phyloP scores from a whole-genome alignment of 1,140 invertebrate genomes.

The Anastatus disparis region DNA sequence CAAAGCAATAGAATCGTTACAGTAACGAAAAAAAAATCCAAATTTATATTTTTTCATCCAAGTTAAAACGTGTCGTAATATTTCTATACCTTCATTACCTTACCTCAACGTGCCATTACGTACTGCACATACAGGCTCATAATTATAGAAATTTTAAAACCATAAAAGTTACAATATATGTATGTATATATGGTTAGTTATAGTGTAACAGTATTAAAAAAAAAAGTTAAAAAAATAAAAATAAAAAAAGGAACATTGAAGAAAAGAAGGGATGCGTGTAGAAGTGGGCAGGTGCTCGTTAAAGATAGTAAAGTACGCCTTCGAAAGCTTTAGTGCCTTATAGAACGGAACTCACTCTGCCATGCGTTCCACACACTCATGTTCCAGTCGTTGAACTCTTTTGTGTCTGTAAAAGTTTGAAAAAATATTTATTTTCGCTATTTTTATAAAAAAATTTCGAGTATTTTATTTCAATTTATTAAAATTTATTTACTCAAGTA shows the following conservation, averaged over 20 bases:
- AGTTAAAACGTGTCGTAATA: neutral
- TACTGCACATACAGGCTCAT: neutral
- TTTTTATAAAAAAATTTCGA: no score
- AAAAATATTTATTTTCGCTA: no score
- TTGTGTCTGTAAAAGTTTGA: no score
- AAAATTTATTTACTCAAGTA: no score
- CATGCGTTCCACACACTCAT: neutral
- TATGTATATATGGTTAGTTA: no score
- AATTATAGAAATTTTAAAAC: constrained; percentile 8
- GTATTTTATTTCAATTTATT: no score
- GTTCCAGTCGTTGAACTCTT: constrained; percentile 28
- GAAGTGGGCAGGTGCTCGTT: constrained; percentile 22
- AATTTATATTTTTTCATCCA: no score
- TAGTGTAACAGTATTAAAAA: no score
- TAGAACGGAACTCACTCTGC: neutral
- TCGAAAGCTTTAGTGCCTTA: neutral
- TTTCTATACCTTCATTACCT: neutral
- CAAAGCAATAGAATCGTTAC: no score
- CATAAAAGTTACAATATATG: neutral
- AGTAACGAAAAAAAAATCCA: no score
- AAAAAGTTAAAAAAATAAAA: no score
- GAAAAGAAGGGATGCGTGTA: neutral
- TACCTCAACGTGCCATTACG: neutral
- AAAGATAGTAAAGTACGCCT: constrained; percentile 7
- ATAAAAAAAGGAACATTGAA: no score